A percentile compares a stretch with the other conserved stretches of the same genome.
phyloP scores from a whole-genome alignment of 2,113 vertebrate species.

The Bostrychus sinensis region DNA sequence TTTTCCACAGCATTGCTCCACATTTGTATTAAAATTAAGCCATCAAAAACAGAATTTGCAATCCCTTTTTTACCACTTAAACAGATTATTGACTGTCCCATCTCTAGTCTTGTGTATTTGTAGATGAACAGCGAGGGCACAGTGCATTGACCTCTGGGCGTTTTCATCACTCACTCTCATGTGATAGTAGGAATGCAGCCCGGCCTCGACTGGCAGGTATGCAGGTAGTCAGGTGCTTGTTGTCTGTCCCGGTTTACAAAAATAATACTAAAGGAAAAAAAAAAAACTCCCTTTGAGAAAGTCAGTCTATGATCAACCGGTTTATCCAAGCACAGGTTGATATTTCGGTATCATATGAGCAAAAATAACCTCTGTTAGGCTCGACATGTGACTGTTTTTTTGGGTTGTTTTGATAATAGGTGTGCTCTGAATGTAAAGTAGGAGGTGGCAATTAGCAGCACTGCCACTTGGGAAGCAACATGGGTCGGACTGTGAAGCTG shows the following conservation, averaged over 20 bases:
- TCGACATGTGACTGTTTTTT: background rate
- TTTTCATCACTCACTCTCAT: slow-evolving; percentile 40
- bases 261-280: too few species aligned
- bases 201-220: slow-evolving; percentile 29
- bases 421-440: background rate
- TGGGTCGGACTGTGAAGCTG: background rate
- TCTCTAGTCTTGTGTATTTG: background rate
- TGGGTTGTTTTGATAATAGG: too few species aligned
- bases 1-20: too few species aligned
- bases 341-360: too few species aligned
- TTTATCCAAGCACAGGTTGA: too few species aligned
- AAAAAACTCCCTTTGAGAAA: too few species aligned
- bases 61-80: too few species aligned
- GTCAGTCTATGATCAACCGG: too few species aligned
- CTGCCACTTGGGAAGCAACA: background rate
- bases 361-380: too few species aligned
- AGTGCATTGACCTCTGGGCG: background rate
- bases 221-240: slow-evolving; percentile 53
- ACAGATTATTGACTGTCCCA: background rate
- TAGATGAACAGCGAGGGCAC: background rate
- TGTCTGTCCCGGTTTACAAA: background rate
- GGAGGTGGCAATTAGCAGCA: background rate
- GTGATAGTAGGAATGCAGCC: slow-evolving; percentile 63
- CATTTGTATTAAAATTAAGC: too few species aligned
- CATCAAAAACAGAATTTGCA: too few species aligned